These are phyloP conservation scores for Meteorus sp. DNA, from an alignment of 1,140 invertebrate genomes.

Conservation along the genomic window DNA sequence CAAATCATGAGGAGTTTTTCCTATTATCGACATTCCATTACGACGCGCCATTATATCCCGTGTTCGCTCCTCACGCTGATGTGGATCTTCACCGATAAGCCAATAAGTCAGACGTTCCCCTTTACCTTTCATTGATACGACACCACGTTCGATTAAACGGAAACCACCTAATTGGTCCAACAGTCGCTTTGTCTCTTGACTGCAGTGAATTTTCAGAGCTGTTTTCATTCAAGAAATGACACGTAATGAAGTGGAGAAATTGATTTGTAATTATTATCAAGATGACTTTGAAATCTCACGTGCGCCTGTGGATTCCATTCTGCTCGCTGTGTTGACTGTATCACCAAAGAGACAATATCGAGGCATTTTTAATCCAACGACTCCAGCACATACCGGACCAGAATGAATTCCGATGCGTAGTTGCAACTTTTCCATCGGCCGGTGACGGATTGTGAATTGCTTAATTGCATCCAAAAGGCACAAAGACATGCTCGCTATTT, in stretches of 20 bases:
- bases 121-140: conserved; percentile 85
- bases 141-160: conserved; percentile 73
- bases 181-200: conserved; percentile 70
- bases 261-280: conserved; percentile 6
- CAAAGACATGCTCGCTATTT: conserved; percentile 92
- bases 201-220: conserved; percentile 87
- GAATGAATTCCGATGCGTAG: conserved; percentile 92
- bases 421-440: conserved; percentile 80
- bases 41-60: conserved; percentile 58
- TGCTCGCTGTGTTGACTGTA: conserved; percentile 89
- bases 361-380: conserved; percentile 89
- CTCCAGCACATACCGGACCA: conserved; percentile 80
- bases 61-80: conserved; percentile 58
- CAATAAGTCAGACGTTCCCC: conserved; percentile 85
- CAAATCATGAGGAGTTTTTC: conserved; percentile 34
- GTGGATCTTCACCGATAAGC: conserved; percentile 75
- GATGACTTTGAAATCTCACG: conserved; percentile 52
- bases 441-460: conserved; percentile 84
- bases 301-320: conserved; percentile 90
- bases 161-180: conserved; percentile 81
- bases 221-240: neutral
- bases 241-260: neutral
- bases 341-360: conserved; percentile 89
- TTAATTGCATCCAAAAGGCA: conserved; percentile 80
- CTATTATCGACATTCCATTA: conserved; percentile 37